Evolutionary conservation across 2,113 vertebrate species (phyloP).

Genomic region (Rhodinocichla rosea): DNA sequence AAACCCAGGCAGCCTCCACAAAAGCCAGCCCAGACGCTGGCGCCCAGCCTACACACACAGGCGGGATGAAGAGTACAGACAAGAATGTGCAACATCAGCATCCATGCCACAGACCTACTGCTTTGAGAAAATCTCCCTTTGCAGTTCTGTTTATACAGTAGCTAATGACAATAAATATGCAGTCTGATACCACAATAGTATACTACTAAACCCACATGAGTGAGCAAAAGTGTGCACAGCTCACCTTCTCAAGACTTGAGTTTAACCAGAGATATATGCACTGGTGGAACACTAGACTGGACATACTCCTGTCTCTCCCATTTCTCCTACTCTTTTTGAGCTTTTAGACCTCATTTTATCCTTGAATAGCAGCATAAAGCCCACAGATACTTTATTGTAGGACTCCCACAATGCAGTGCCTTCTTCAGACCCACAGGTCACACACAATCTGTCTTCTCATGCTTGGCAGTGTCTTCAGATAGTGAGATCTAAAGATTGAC

Average conservation of each 20-base stretch:
- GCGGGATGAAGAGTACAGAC: not conserved
- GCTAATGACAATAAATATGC: not conserved
- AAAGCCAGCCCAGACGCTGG: not conserved
- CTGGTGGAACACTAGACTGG: not conserved
- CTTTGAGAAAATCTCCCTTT: not conserved
- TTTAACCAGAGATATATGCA: not conserved
- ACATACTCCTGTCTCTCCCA: not conserved
- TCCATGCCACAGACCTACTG: not conserved
- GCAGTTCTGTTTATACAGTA: not conserved
- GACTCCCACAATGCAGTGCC: accelerated
- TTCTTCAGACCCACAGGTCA: not conserved
- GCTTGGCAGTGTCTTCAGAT: not conserved
- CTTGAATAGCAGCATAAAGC: not conserved
- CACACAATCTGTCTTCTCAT: not conserved
- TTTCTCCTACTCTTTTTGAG: not conserved
- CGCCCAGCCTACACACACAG: not conserved
- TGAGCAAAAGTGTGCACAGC: not conserved
- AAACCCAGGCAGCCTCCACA: not conserved
- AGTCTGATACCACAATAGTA: not conserved
- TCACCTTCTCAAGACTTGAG: not conserved
- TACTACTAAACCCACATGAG: accelerated
- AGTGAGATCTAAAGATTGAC: not conserved
- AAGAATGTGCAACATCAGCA: not conserved
- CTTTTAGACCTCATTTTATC: not conserved
- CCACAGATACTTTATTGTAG: not conserved